Evolutionary conservation across 2,797 vertebrate genomes (phyloP).

Genomic region (Enteromius paludinosus): DNA sequence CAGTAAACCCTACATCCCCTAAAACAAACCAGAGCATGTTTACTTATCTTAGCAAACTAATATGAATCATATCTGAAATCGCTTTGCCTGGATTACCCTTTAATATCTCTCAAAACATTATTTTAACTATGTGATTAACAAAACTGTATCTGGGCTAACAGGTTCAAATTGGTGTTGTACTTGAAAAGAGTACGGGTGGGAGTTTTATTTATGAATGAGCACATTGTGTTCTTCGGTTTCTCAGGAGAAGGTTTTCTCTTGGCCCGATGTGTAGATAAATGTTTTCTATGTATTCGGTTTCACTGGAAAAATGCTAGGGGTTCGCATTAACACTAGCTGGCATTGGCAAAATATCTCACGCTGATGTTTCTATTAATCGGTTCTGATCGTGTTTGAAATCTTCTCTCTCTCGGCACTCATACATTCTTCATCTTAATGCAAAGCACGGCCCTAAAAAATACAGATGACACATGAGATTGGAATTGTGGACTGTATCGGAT

Average conservation of each 20-base stretch:
- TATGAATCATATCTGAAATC: conserved; percentile 51
- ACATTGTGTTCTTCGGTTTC: conserved; percentile 58
- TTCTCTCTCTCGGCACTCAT: neutral
- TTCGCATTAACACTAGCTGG: conserved; percentile 56
- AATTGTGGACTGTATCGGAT: conserved; percentile 29
- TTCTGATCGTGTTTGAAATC: conserved; percentile 33
- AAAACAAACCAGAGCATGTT: conserved; percentile 49
- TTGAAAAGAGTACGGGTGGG: conserved; percentile 50
- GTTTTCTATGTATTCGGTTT: conserved; percentile 62
- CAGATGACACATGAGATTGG: conserved; percentile 38
- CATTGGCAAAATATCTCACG: conserved; percentile 47
- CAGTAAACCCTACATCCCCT: conserved; percentile 29
- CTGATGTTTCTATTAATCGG: conserved; percentile 45
- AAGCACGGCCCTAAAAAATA: conserved; percentile 5
- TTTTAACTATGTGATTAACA: conserved; percentile 64
- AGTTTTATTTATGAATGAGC: conserved; percentile 60
- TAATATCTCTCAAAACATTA: conserved; percentile 70
- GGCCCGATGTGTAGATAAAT: conserved; percentile 60
- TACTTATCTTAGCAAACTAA: conserved; percentile 48
- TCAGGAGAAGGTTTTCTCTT: conserved; percentile 54
- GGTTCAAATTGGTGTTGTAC: conserved; percentile 49
- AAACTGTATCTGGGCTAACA: conserved; percentile 35
- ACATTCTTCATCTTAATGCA: conserved; percentile 23
- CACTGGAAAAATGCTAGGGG: conserved; percentile 47
- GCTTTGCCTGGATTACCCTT: conserved; percentile 68